Conservation (phyloP, 2,113 vertebrate genomes). For the Bungarus multicinctus region DNA sequence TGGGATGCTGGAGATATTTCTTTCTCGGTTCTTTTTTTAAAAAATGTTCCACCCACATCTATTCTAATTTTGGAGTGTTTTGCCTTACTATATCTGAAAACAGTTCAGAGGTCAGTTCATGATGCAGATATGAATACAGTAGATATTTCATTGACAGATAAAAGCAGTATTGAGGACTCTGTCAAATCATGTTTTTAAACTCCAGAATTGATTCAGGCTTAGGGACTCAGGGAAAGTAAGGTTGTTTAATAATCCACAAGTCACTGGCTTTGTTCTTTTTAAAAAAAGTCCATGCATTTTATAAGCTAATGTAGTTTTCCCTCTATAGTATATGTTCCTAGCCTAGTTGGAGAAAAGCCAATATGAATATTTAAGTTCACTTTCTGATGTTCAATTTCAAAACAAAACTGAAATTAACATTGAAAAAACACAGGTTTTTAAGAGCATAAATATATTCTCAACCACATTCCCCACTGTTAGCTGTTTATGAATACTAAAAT, state of each 20-base stretch:
- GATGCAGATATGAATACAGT: neutral
- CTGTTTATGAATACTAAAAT: constrained; percentile 8
- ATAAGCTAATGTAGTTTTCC: neutral
- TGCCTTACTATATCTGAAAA: neutral
- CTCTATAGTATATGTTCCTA: neutral
- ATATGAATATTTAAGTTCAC: neutral
- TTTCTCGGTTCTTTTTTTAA: neutral
- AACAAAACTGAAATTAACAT: neutral
- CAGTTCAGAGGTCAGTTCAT: neutral
- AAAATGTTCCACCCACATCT: neutral
- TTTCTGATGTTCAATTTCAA: neutral
- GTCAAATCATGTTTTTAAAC: neutral
- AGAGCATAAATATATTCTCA: neutral
- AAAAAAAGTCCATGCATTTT: neutral
- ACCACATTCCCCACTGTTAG: neutral
- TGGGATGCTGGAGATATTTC: neutral
- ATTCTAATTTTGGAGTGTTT: neutral
- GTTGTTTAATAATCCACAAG: neutral
- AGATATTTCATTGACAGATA: neutral
- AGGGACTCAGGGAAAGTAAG: neutral
- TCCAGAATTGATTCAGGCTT: neutral
- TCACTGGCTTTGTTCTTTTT: neutral
- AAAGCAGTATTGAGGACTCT: neutral
- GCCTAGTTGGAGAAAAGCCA: neutral
- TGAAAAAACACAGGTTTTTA: neutral